Evolutionary conservation across 2,888 invertebrate species (phyloP).

Genomic region (Drosophila seclusa): DNA sequence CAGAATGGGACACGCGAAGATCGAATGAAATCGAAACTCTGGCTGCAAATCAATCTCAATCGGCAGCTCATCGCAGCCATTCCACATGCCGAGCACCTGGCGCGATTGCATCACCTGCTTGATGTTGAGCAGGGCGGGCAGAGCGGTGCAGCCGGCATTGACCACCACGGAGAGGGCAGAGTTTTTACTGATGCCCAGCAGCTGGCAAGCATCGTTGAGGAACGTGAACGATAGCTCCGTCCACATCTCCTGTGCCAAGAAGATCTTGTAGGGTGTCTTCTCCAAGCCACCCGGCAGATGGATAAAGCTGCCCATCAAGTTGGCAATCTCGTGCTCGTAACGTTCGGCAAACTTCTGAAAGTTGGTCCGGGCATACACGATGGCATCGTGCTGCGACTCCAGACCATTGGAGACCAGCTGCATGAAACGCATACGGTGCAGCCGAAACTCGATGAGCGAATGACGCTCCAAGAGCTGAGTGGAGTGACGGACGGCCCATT

Average conservation of each 20-base stretch:
- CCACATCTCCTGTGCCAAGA: conserved; percentile 92
- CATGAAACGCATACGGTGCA: conserved; percentile 93
- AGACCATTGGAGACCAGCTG: conserved; percentile 85
- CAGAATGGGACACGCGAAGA: conserved; percentile 99
- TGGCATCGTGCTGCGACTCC: conserved; percentile 91
- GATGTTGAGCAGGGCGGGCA: conserved; percentile 97
- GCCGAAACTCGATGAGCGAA: conserved; percentile 90
- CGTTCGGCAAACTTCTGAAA: conserved; percentile 92
- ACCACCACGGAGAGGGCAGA: conserved; percentile 96
- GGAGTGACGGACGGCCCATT: conserved; percentile 93
- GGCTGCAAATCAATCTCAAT: conserved; percentile 97
- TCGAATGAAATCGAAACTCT: conserved; percentile 97
- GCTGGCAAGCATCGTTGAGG: conserved; percentile 95
- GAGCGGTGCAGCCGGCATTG: conserved; percentile 95
- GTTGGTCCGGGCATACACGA: conserved; percentile 93
- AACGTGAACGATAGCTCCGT: conserved; percentile 93
- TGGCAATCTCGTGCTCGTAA: conserved; percentile 93
- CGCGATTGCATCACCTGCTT: conserved; percentile 95
- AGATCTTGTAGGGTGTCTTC: conserved; percentile 91
- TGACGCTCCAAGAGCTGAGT: conserved; percentile 87
- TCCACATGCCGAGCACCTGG: conserved; percentile 97
- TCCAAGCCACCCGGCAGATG: conserved; percentile 92
- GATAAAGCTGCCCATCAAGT: conserved; percentile 93
- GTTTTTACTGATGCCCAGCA: conserved; percentile 94
- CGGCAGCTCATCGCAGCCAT: conserved; percentile 97